Conservation (phyloP, 2,888 invertebrate genomes). For the Trichacis sp. region DNA sequence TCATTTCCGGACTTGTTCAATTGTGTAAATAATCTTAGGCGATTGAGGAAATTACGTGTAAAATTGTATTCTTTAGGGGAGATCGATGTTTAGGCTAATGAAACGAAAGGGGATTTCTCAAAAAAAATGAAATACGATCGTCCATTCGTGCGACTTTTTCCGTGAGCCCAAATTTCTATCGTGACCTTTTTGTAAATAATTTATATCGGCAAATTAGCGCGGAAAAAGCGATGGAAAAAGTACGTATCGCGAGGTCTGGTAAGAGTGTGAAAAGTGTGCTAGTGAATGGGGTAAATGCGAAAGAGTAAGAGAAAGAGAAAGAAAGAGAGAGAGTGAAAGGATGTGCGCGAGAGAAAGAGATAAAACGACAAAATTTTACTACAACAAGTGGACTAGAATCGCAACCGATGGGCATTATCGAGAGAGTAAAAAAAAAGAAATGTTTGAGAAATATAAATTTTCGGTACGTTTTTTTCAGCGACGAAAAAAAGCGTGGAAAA, state of each 20-base stretch:
- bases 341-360: slow-evolving; percentile 41
- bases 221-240: slow-evolving; percentile 56
- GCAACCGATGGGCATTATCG: slow-evolving; percentile 70
- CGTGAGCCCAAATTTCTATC: slow-evolving; percentile 11
- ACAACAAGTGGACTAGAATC: slow-evolving; percentile 69
- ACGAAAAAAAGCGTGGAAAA: slow-evolving; percentile 65
- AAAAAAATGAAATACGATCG: slow-evolving; percentile 37
- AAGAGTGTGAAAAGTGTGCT: slow-evolving; percentile 38
- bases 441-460: slow-evolving; percentile 55
- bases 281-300: slow-evolving; percentile 32
- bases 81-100: slow-evolving; percentile 47
- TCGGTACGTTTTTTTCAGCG: slow-evolving; percentile 67
- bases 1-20: slow-evolving; percentile 39
- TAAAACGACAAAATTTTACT: slow-evolving; percentile 65
- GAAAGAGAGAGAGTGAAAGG: slow-evolving; percentile 36
- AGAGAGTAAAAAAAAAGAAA: slow-evolving; percentile 51
- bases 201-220: slow-evolving; percentile 25
- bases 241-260: slow-evolving; percentile 50
- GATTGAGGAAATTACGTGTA: slow-evolving; percentile 34
- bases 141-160: slow-evolving; percentile 45
- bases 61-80: slow-evolving; percentile 41
- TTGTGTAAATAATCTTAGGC: slow-evolving; percentile 40
- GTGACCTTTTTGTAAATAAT: slow-evolving; percentile 51
- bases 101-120: slow-evolving; percentile 38
- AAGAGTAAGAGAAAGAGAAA: slow-evolving; percentile 22